These are phyloP conservation scores for Metridium senile DNA, from an alignment of 92 coral and sea anemone species.

Conservation along the genomic window DNA sequence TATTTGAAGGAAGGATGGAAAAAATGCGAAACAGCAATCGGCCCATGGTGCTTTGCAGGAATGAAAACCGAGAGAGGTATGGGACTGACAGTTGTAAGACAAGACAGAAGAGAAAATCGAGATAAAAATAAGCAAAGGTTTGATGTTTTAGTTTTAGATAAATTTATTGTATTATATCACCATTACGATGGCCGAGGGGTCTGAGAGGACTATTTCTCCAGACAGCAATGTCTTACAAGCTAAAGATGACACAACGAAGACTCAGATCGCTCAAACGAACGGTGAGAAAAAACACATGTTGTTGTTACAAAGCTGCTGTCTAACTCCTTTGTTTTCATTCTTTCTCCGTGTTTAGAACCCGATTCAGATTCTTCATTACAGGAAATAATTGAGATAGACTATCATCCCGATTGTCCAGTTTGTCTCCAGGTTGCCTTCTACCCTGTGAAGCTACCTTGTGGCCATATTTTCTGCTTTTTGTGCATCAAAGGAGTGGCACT, in stretches of 20 bases:
- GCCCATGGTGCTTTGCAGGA: conserved; percentile 27
- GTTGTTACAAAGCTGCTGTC: not conserved
- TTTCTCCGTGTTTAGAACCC: not conserved
- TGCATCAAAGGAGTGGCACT: conserved; percentile 99
- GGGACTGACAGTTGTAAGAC: conserved; percentile 19
- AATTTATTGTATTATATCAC: not conserved
- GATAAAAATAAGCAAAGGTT: not conserved
- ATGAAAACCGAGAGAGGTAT: not conserved
- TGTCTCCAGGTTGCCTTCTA: conserved; percentile 84
- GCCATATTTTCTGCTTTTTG: conserved; percentile 94
- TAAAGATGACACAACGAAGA: conserved; percentile 8
- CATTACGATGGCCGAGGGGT: conserved; percentile 21
- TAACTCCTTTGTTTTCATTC: not conserved
- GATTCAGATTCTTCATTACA: conserved; percentile 41
- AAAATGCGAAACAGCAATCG: not conserved
- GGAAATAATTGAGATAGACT: conserved; percentile 69
- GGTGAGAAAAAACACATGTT: not conserved
- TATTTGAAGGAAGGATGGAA: too few species aligned
- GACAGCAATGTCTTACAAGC: not conserved
- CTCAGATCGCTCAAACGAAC: conserved; percentile 6
- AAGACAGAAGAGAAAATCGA: not conserved
- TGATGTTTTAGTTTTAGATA: not conserved
- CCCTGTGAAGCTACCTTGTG: conserved; percentile 93
- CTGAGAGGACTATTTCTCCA: conserved; percentile 23
- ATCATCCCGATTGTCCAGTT: conserved; percentile 95